Base-by-base conservation (phyloP, 2,113 vertebrate genomes). In the Cariama cristata region DNA sequence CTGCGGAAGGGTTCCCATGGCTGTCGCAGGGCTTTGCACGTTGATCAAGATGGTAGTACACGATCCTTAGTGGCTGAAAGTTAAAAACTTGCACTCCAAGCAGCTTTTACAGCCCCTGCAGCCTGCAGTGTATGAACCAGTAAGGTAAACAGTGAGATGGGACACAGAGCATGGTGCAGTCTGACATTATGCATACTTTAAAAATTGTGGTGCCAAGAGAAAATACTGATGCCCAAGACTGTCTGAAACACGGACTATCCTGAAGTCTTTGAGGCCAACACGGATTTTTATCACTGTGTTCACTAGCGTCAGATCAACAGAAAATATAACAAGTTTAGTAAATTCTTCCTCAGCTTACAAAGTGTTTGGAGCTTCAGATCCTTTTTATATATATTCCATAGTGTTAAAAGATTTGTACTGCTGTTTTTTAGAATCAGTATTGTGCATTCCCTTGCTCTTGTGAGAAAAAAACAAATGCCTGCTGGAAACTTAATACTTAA, bases 401-500 rank as follows among this genome's bases (percentile, higher is more conserved):
- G 20, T 40, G 26, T 19, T 71, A n/a, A 40, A 56, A 62, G 3
- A 30, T 56, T 80, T 81, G 8, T 35, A 6, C 11, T 74, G 20
- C 18, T 58, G 22, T 3, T 71, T 93, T 97, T 96, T 93, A 83
- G 53, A 80, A 85, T 85, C 84, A 53, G 35, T 64, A 6, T 58
- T 92, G 56, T 96, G 33, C 26, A 28, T 96, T 94, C 74, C 91
- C 56, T 79, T 91, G 50, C 56, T 97, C 20, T 50, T 82, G 55
- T 60, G 40, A 94, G 91, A 79, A 91, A 88, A 90, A 87, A 96
- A 67, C 13, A 66, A 83, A 91, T 58, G 53, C 8, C 92, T 93
- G 79, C 96, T 97, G 96, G 97, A 98, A 97, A 97, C 88, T 83
- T 98, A 97, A 98, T 98, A 93, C 97, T 98, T 97, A 97, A 97